Evolutionary conservation across 92 coral and sea anemone genomes (phyloP), one percentile per base, ranked within the genome.

Genomic region (Phymanthus crucifer): DNA sequence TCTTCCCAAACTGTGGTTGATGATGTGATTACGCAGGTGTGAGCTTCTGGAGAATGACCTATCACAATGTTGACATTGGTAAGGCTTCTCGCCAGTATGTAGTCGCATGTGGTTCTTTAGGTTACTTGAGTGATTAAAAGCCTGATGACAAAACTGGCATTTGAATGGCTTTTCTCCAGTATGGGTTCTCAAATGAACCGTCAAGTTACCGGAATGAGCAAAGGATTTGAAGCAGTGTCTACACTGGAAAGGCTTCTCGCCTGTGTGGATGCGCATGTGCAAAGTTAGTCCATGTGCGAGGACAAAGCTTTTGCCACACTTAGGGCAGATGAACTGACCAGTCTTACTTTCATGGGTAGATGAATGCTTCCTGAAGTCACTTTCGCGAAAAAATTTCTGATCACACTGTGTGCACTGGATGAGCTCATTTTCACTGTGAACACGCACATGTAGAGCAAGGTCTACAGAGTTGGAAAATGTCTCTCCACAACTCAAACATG

Each of bases 61-160:
- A 34, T 78, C 73, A 47, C 89, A 85, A 34, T 40, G 58, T 26
- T 79, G 66, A 43, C 89, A 85, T 40, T 64, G 46, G 50, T 85
- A 85, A 23, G 89, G 89, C 57, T 71, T 85, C 29, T 78, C 89
- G 3, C 84, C 84, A 3, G 89, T 79, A 48, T 85, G 89, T n/a
- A 75, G 69, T 0, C 84, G 83, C 84, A 72, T 85, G 80, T 85
- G 89, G 16, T 61, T 79, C 75, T 78, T 85, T 10, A 85, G 66
- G 56, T 73, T 79, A 24, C 80, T 79, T 8, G 89, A 79, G 48
- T 85, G 89, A 73, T 70, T 72, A 33, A 85, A 79, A 34, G 78
- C 80, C 65, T 79, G 77, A 32, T 79, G 69, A 66, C 89, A 85
- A 52, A 35, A 80, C 37, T 85, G 66, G 38, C 89, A 85, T 37